Percentiles rank a stretch among this genome's conserved stretches.
phyloP scores from a whole-genome alignment of 2,113 vertebrate species.

The Lutjanus erythropterus region DNA sequence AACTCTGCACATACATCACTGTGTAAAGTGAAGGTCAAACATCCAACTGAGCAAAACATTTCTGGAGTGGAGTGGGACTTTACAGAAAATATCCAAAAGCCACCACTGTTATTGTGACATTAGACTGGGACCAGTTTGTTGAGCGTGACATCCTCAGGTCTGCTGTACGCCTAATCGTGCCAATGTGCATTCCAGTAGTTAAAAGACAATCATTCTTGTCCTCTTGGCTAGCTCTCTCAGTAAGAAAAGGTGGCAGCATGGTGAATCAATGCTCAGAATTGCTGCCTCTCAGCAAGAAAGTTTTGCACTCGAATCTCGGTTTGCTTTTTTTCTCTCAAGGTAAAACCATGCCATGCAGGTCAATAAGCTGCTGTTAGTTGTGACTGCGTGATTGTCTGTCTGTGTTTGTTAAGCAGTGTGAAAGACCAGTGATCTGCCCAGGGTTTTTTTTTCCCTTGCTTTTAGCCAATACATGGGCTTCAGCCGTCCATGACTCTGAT shows the following conservation, averaged over 20 bases:
- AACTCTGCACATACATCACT: not conserved
- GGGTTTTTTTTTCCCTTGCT: conserved; percentile 5
- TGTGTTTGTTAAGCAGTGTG: conserved; percentile 32
- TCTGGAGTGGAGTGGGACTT: conserved; percentile 1
- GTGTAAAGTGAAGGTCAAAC: conserved; percentile 24
- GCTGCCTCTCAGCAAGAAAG: conserved; percentile 37
- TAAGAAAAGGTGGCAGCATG: conserved; percentile 28
- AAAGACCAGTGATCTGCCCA: conserved; percentile 32
- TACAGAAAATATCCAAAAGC: not conserved
- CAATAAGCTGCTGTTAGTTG: conserved; percentile 49
- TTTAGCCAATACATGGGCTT: not conserved
- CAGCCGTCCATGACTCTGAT: conserved; percentile 20
- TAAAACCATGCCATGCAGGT: conserved; percentile 9
- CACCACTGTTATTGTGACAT: not conserved
- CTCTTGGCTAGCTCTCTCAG: conserved; percentile 10
- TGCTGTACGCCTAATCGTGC: not conserved
- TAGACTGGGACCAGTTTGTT: not conserved
- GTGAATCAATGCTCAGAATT: conserved; percentile 38
- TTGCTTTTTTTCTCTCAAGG: conserved; percentile 10
- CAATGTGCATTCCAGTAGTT: conserved; percentile 3
- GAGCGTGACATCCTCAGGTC: not conserved
- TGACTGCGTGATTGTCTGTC: conserved; percentile 36
- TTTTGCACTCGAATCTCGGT: conserved; percentile 28
- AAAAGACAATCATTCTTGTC: conserved; percentile 20
- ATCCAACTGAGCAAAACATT: not conserved